Evolutionary conservation across 1,140 invertebrate genomes (phyloP).

Genomic region (Octopus bimaculoides): DNA sequence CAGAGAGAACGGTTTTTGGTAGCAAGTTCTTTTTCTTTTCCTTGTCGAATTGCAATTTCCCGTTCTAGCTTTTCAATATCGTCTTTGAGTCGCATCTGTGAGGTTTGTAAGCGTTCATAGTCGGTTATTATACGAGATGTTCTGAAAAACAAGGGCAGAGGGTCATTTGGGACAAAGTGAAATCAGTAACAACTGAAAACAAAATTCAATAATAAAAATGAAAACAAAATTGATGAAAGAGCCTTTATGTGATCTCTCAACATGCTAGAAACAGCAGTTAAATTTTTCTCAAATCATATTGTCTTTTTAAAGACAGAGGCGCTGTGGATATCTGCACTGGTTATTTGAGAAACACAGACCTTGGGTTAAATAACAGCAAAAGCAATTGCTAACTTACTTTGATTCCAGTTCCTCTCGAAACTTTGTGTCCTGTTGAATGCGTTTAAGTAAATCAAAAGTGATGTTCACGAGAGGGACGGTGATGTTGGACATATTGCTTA

Average conservation of each 20-base stretch:
- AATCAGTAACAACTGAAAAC: not conserved
- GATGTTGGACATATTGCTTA: not conserved
- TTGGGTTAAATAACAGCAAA: not conserved
- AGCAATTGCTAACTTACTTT: not conserved
- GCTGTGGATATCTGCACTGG: not conserved
- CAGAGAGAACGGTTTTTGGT: constrained; percentile 39
- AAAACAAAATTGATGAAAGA: not conserved
- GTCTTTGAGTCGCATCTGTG: constrained; percentile 31
- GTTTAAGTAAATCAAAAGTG: not conserved
- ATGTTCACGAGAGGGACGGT: not conserved
- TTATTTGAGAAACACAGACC: not conserved
- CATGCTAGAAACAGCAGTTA: not conserved
- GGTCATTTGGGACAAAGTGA: not conserved
- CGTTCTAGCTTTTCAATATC: constrained; percentile 36
- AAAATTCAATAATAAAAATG: not conserved
- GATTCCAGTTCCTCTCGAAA: not conserved
- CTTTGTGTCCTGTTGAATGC: not conserved
- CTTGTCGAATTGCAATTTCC: constrained; percentile 36
- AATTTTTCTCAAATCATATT: not conserved
- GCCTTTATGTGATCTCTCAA: not conserved
- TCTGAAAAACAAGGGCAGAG: constrained; percentile 28
- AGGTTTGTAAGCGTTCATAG: constrained; percentile 37
- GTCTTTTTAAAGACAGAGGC: not conserved
- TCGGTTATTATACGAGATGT: constrained; percentile 40
- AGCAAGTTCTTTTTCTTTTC: constrained; percentile 42